Conservation (phyloP, 2,113 vertebrate genomes). For the Lanius collurio region DNA sequence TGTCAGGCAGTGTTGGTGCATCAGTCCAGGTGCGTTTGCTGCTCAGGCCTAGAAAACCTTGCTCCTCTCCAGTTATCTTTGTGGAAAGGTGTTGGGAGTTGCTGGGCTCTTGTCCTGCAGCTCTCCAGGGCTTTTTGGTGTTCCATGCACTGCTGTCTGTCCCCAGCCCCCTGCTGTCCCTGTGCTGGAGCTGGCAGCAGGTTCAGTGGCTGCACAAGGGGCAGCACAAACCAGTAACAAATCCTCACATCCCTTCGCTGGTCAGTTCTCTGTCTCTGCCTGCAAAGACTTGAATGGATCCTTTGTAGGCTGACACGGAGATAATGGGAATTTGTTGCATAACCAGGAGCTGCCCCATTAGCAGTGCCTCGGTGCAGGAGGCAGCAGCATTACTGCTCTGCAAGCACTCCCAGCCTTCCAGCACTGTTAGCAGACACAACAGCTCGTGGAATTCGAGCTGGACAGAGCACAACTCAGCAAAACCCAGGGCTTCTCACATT, state of each 20-base stretch:
- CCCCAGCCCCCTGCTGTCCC: not conserved
- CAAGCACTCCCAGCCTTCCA: not conserved
- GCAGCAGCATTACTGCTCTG: not conserved
- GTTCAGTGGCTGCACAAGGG: not conserved
- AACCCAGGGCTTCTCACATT: not conserved
- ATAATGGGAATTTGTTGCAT: not conserved
- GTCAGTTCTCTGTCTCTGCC: not conserved
- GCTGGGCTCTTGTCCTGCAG: not conserved
- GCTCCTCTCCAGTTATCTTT: not conserved
- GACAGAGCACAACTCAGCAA: not conserved
- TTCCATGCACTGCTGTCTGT: not conserved
- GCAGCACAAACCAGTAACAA: not conserved
- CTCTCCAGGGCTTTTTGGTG: not conserved
- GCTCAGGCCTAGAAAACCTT: not conserved
- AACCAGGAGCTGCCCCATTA: rapidly evolving
- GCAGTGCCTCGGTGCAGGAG: not conserved
- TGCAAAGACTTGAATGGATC: not conserved
- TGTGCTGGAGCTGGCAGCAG: not conserved
- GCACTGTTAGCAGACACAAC: not conserved
- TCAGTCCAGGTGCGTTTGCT: not conserved
- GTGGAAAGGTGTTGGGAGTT: not conserved
- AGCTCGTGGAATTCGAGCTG: not conserved
- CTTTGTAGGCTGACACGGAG: not conserved
- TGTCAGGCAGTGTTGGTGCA: not conserved
- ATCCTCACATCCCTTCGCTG: not conserved